Evolutionary conservation across 2,797 vertebrate species (phyloP), one percentile per base, ranked within the genome.

Genomic region (Miichthys miiuy): DNA sequence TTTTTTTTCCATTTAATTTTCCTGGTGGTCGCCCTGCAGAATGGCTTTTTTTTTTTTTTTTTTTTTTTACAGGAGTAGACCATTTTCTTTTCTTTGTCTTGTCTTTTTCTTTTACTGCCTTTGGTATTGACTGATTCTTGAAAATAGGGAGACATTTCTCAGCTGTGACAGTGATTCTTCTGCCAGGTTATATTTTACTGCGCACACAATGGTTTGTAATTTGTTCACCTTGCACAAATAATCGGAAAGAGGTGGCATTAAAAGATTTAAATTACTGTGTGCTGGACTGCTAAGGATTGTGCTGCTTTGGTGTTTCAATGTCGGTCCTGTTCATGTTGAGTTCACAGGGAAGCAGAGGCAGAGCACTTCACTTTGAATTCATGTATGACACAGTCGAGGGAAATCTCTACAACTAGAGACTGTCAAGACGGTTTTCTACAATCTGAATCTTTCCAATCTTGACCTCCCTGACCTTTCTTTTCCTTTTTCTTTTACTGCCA

Each of bases 311-410:
- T 62, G 48, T 81, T 57, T 82, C 30, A 21, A 41, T 73, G 27
- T 23, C 54, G 21, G 16, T 66, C 20, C 6, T 56, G 55, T 25
- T 65, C 25, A 30, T 65, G 58, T 70, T 17, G 17, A 57, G 42
- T 64, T 76, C 48, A 34, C 27, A 18, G 44, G 16, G 61, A 81
- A 60, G 62, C 57, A 77, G 38, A 68, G 25, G 11, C 60, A 79
- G 62, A 81, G 62, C 34, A 58, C 20, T 61, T 81, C 44, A 64
- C 55, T 81, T 52, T 77, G 27, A 65, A 74, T 76, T 30, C 17
- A 61, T 68, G 0, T 51, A 62, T 65, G 3, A 64, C 11, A 81
- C 47, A 13, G 23, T 73, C 30, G 6, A 3, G 20, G 70, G 46
- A 74, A 38, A 69, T 44, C 4, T 0, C 18, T 42, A 27, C 64